Evolutionary conservation across 2,113 vertebrate species (phyloP).

Genomic region (Gymnarchus niloticus): DNA sequence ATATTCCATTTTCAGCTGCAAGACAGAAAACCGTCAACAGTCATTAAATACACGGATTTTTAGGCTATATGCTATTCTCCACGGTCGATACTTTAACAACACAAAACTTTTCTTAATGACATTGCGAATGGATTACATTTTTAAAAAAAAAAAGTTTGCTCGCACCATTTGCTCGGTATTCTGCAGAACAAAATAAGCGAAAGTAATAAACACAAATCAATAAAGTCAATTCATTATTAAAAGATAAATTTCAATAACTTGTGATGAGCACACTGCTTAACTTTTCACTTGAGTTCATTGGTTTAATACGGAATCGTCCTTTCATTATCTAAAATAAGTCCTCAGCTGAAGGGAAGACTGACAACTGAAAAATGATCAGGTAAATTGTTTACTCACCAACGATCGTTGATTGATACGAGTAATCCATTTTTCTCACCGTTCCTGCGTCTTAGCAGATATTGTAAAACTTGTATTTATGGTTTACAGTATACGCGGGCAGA

Average conservation of each 20-base stretch:
- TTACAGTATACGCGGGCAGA: slow-evolving; percentile 12
- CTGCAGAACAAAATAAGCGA: neutral
- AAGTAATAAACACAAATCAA: neutral
- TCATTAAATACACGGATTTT: slow-evolving; percentile 14
- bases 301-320: neutral
- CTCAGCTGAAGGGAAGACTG: neutral
- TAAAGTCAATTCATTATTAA: neutral
- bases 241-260: neutral
- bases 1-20: slow-evolving; percentile 10
- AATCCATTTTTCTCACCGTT: slow-evolving; percentile 27
- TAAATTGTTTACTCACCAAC: slow-evolving; percentile 28
- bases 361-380: slow-evolving; percentile 6
- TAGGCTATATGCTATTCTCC: neutral
- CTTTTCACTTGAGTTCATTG: neutral
- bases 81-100: neutral
- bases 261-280: neutral
- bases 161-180: neutral
- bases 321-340: neutral
- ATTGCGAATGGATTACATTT: neutral
- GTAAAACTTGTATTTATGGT: neutral
- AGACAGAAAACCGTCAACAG: neutral
- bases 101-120: neutral
- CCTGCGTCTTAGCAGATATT: neutral
- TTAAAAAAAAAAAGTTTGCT: neutral
- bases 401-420: neutral